Conservation (phyloP, 2,888 invertebrate genomes). For the Cephalotes varians region DNA sequence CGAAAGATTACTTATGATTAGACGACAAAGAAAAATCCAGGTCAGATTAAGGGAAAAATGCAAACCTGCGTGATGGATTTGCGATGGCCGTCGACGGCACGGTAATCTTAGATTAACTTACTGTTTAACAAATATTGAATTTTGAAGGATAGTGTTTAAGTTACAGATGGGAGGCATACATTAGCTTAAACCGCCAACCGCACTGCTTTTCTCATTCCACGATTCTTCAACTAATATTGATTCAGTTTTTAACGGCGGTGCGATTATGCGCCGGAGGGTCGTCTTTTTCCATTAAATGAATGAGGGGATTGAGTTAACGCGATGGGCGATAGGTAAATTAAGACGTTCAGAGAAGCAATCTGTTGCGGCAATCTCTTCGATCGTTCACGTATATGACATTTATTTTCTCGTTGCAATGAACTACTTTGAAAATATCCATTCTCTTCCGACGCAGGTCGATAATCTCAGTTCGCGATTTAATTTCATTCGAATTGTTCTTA, state of each 20-base stretch:
- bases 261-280: not conserved
- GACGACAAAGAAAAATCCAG: constrained; percentile 4
- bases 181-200: not conserved
- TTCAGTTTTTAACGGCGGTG: not conserved
- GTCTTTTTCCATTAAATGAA: not conserved
- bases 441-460: constrained; percentile 9
- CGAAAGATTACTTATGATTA: constrained; percentile 1
- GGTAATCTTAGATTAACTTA: constrained; percentile 43
- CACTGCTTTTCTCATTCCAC: not conserved
- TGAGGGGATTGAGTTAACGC: not conserved
- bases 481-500: constrained; percentile 25
- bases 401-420: not conserved
- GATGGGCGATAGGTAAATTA: constrained; percentile 10
- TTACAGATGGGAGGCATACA: not conserved
- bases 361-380: not conserved
- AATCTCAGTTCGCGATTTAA: constrained; percentile 25
- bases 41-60: constrained; percentile 1
- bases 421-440: not conserved
- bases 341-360: constrained; percentile 7
- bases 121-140: constrained; percentile 42
- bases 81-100: constrained; percentile 17
- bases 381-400: not conserved
- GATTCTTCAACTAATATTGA: not conserved
- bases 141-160: not conserved
- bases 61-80: constrained; percentile 31